These are phyloP conservation scores for Bunonema sp. DNA, from an alignment of 2,888 invertebrate genomes.

Conservation along the genomic window DNA sequence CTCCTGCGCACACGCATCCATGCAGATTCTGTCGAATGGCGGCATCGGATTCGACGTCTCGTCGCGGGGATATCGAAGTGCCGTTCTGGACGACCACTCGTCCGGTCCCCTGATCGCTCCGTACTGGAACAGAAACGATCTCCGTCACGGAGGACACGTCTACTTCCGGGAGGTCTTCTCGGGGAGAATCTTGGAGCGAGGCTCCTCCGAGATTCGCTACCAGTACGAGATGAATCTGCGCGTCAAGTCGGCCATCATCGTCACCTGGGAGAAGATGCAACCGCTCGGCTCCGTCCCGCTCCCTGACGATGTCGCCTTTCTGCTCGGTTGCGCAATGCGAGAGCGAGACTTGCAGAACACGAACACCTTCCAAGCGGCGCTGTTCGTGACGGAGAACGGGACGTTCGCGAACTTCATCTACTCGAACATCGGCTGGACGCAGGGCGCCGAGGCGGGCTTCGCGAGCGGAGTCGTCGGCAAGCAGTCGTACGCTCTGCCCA, in stretches of 20 bases:
- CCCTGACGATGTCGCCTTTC: slow-evolving; percentile 19
- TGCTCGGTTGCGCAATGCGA: neutral
- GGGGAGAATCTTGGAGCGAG: slow-evolving; percentile 39
- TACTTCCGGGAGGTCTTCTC: slow-evolving; percentile 38
- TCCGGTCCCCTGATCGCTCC: slow-evolving; percentile 30
- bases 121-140: slow-evolving; percentile 44
- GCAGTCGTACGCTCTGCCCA: slow-evolving; percentile 27
- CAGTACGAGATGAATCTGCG: slow-evolving; percentile 35
- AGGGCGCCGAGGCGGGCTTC: slow-evolving; percentile 35
- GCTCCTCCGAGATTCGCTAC: slow-evolving; percentile 41
- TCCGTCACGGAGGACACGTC: slow-evolving; percentile 38
- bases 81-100: no score
- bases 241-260: slow-evolving; percentile 17
- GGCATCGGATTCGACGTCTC: slow-evolving; percentile 35
- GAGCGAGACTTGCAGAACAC: slow-evolving; percentile 24
- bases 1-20: neutral
- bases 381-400: slow-evolving; percentile 38
- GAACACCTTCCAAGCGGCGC: slow-evolving; percentile 43
- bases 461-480: neutral
- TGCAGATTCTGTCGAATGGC: slow-evolving; percentile 37
- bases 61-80: slow-evolving; percentile 7
- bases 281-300: slow-evolving; percentile 28
- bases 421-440: slow-evolving; percentile 43
- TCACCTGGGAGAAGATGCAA: slow-evolving; percentile 44
- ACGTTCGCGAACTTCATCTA: slow-evolving; percentile 44